Base-by-base conservation (phyloP, 30 jellyfish, hydroid and myxozoan genomes). In the Chrysaora quinquecirrha region DNA sequence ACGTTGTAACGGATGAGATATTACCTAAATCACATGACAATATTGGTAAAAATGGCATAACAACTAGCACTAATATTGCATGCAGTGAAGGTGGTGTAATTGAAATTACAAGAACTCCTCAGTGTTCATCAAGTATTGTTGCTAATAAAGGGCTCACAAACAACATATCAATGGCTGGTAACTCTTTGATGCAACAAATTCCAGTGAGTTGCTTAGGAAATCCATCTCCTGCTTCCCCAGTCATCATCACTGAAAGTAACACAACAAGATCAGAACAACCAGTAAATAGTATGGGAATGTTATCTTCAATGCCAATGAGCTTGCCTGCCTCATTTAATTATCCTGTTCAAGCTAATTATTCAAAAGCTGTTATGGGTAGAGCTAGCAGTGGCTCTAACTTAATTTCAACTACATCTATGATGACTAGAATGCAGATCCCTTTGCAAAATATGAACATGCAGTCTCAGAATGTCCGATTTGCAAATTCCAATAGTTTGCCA, bases 151-250 rank as follows among this genome's bases (percentile, higher is more conserved):
- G 76, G 0, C 71, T 27, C 58, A 22, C 95, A 11, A 43, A 48
- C 27, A 72, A 56, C 61, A 74, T 72, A 21, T 16, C 88, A 38
- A 54, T 85, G 48, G 87, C 88, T 29, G 64, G 74, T 34, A 84
- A 25, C 25, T 27, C 84, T 6, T 49, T 84, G 95, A 30, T 85
- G 68, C 82, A 67, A 14, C 96, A 87, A 10, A 49, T 76, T 61
- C 97, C 98, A 18, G 89, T 92, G 23, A 92, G 98, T 68, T 78
- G 97, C 1, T 14, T 93, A 12, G 98, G 94, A 34, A 87, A 75
- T 77, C 98, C 98, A 2, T 84, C 98, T 24, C 97, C 98, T 12
- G 97, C 96, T 1, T 84, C 98, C 18, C 97, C 98, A 2, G 86
- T 80, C 84, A 61, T 93, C n/a, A 93, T 86, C 73, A 94, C 95